Evolutionary conservation across 1,140 invertebrate species (phyloP).

Genomic region (Hormaphis cornu): DNA sequence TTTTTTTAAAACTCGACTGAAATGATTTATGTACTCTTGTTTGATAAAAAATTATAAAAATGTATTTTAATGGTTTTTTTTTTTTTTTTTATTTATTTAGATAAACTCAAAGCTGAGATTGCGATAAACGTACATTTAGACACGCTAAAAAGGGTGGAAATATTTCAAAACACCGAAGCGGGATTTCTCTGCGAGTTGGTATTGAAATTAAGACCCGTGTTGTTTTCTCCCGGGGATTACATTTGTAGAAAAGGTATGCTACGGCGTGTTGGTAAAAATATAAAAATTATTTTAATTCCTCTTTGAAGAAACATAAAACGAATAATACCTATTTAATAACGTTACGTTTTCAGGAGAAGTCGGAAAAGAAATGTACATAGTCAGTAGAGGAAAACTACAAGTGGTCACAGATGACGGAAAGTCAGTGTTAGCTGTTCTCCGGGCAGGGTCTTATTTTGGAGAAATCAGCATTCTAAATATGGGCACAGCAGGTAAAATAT

Average conservation of each 20-base stretch:
- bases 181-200: slow-evolving; percentile 97
- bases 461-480: slow-evolving; percentile 99
- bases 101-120: slow-evolving; percentile 97
- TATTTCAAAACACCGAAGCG: slow-evolving; percentile 98
- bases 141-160: slow-evolving; percentile 93
- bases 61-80: too few species aligned
- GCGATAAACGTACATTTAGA: slow-evolving; percentile 98
- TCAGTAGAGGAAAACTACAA: slow-evolving; percentile 89
- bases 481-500: slow-evolving; percentile 98
- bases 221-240: slow-evolving; percentile 96
- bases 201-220: slow-evolving; percentile 80
- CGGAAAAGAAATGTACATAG: slow-evolving; percentile 98
- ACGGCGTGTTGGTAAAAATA: too few species aligned
- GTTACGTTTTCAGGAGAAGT: slow-evolving; percentile 80
- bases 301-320: too few species aligned
- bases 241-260: slow-evolving; percentile 92
- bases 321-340: background rate
- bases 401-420: slow-evolving; percentile 95
- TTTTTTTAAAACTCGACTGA: too few species aligned
- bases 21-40: too few species aligned
- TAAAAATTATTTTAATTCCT: too few species aligned
- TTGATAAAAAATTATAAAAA: too few species aligned
- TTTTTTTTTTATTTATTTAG: slow-evolving; percentile 44
- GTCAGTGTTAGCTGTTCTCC: slow-evolving; percentile 89
- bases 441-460: slow-evolving; percentile 97